These are phyloP conservation scores for Phalacrocorax aristotelis DNA, from an alignment of 2,113 vertebrate genomes.

Conservation along the genomic window DNA sequence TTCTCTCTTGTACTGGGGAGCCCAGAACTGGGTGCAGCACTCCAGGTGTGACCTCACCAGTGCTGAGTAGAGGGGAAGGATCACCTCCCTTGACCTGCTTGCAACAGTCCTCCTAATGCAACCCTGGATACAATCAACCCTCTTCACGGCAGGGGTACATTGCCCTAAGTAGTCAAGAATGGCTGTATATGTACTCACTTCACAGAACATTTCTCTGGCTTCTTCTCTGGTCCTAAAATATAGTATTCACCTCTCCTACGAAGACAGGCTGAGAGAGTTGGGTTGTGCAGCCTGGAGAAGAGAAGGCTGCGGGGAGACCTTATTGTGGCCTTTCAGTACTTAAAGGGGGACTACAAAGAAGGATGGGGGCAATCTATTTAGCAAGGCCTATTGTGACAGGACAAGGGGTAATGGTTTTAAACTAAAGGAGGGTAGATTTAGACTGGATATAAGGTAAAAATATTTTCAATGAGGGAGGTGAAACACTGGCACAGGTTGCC, in stretches of 20 bases:
- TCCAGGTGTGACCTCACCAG: neutral
- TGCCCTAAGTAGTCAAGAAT: neutral
- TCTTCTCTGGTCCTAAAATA: neutral
- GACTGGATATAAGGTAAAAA: too few species aligned
- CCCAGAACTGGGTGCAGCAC: neutral
- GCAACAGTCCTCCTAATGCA: neutral
- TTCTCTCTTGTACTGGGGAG: neutral
- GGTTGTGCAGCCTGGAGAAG: too few species aligned
- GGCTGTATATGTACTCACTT: neutral
- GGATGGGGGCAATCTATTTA: too few species aligned
- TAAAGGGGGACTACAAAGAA: too few species aligned
- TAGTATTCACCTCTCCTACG: neutral
- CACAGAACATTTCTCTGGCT: neutral
- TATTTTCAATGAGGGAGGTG: too few species aligned
- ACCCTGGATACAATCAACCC: neutral
- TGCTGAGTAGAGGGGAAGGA: neutral
- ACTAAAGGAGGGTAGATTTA: too few species aligned
- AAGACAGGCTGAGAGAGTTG: too few species aligned
- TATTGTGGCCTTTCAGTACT: too few species aligned
- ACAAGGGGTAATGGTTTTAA: too few species aligned
- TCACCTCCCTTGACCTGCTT: neutral
- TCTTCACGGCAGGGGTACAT: neutral
- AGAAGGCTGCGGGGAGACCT: too few species aligned
- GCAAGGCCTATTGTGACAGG: too few species aligned
- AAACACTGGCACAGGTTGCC: too few species aligned